A percentile compares a stretch with the other conserved stretches of the same genome.
These are phyloP conservation scores for Rhagoletis pomonella DNA, from an alignment of 1,140 invertebrate genomes.

Conservation along the genomic window DNA sequence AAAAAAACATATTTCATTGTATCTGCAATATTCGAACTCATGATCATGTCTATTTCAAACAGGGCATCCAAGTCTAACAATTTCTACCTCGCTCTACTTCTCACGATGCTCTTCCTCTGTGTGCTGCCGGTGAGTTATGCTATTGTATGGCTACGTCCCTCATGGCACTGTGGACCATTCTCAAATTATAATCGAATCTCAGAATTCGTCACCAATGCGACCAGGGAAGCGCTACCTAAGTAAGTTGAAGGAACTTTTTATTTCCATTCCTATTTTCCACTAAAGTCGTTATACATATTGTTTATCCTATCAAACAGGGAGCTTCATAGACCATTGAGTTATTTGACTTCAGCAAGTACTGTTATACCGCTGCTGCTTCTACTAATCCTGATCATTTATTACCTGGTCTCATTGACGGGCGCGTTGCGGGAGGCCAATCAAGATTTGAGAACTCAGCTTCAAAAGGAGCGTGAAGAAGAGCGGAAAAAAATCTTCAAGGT, in stretches of 20 bases:
- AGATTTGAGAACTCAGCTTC: slow-evolving; percentile 89
- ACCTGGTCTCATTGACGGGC: slow-evolving; percentile 91
- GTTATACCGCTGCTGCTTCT: slow-evolving; percentile 95
- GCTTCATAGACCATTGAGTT: slow-evolving; percentile 83
- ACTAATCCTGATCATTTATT: slow-evolving; percentile 95
- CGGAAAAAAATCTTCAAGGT: slow-evolving; percentile 94
- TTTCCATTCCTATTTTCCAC: neutral
- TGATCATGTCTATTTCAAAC: neutral
- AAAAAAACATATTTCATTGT: neutral
- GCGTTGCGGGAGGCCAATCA: slow-evolving; percentile 94
- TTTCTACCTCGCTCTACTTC: slow-evolving; percentile 93
- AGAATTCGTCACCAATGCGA: slow-evolving; percentile 87
- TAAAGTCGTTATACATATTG: too few relatives aligned
- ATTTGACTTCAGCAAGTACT: slow-evolving; percentile 94
- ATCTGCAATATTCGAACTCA: neutral
- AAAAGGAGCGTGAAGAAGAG: slow-evolving; percentile 93
- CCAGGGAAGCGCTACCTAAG: slow-evolving; percentile 83
- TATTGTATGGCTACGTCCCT: slow-evolving; percentile 93
- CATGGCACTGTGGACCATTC: slow-evolving; percentile 97
- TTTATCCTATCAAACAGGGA: slow-evolving; percentile 59
- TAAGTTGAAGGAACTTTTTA: slow-evolving; percentile 61
- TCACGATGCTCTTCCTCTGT: slow-evolving; percentile 97
- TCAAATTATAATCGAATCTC: slow-evolving; percentile 90
- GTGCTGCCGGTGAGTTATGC: slow-evolving; percentile 96
- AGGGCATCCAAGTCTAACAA: slow-evolving; percentile 91